Base-by-base conservation (phyloP, 2,797 vertebrate species). In the Gambusia yucatana region DNA sequence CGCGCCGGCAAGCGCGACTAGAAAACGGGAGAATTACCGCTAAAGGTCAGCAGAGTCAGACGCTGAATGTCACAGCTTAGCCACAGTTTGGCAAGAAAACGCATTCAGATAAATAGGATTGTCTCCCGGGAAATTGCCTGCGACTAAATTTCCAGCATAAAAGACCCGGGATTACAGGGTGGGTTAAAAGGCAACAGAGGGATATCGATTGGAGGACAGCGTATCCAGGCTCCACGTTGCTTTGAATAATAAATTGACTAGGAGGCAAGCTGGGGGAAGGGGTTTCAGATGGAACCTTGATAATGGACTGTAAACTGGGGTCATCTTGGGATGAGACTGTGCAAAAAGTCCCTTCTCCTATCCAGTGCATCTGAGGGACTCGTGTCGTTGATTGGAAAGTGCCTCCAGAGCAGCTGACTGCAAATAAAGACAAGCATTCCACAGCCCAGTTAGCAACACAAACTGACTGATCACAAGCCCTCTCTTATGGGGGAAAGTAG, bases 1-100 rank as follows among this genome's bases (percentile, higher is more conserved):
- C 50, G 2, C 22, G 22, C 17, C 50, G 22, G 50, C 22, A 3
- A 52, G 50, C 76, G 84, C 89, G 87, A 85, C 88, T 72, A 93
- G 90, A 91, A 89, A 89, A 85, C 22, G 2, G 82, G 88, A 88
- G 91, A 94, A 94, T 93, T 94, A 93, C 89, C 88, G 87, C 87
- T 87, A 95, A 96, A 96, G 94, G 94, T 96, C 94, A 94, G 87
- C 77, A 70, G 87, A 94, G 91, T 95, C 91, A 89, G 91, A 90
- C 67, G 39, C 90, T 92, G 93, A 95, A 95, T 93, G 94, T 92
- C 94, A 93, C 84, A 92, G 93, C 92, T 95, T 92, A 95, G 93
- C 90, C 89, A 87, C 86, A 92, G 81, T 91, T 93, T 92, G 91
- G 77, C 73, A 52, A 84, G 82, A 89, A 94, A 92, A 93, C 87